Base-by-base conservation (phyloP, 2,113 vertebrate genomes). In the Haemorhous mexicanus region DNA sequence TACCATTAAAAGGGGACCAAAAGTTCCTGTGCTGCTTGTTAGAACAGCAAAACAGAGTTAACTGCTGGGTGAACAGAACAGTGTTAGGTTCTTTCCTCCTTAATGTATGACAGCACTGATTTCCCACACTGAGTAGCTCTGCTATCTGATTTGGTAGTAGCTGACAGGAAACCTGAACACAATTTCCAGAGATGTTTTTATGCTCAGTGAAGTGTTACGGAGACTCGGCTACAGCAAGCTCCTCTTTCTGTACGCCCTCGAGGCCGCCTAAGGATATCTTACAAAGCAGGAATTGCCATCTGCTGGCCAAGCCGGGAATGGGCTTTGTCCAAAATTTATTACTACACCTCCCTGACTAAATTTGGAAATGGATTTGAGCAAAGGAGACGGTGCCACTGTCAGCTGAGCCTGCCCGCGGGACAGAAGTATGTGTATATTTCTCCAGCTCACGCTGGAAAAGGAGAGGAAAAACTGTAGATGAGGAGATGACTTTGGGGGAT, bases 271-370 rank as follows among this genome's bases (percentile, higher is more conserved):
- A 44, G 58, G 50, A 46, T 37, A 16, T 55, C 61, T 59, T 18
- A 10, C 15, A 87, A 16, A 74, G 44, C 72, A 49, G 75, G 75
- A 96, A 88, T 89, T 96, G 94, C 95, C 95, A 89, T 93, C 97
- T 97, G 94, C 94, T 50, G 94, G 93, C 67, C 81, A 39, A 76
- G 63, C 18, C 6, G 9, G 61, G 94, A 88, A 89, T 13, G 87
- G 56, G 69, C 55, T 78, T 50, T 44, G 41, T 30, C 69, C 53
- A 2, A 28, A 50, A 16, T 47, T 68, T 8, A 11, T 70, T 59
- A n/a, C 62, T 82, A 19, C 47, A 3, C 23, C 53, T 87, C 11
- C 14, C 50, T 84, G 85, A 78, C 93, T 96, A 90, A 90, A 93
- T 94, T 94, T 89, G 94, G 96, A 88, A 90, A 75, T 49, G 68